Evolutionary conservation across 1,140 invertebrate genomes (phyloP), one percentile per base, ranked within the genome.

Genomic region (Philaenus spumarius): DNA sequence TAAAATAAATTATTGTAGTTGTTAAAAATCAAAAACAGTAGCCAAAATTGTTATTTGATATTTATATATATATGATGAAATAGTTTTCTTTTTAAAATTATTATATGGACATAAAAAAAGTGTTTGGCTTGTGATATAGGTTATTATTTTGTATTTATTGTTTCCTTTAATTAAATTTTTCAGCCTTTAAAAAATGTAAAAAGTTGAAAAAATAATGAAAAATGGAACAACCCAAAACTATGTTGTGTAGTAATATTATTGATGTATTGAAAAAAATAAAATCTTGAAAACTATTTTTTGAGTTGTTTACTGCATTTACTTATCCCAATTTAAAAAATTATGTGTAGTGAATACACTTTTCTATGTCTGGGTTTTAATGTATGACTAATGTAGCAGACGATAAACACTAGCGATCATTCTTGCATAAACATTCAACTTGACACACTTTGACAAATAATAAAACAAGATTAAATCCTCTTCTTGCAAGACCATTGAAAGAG

Each of bases 231-330:
- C 64, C 64, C 62, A 64, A 62, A 65, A 62, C 52, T 65, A 65
- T 65, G 64, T 65, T 65, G 64, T 65, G 64, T 65, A 65, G 64
- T 65, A 57, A 52, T 58, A 60, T 56, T 62, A 65, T 65, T 65
- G 64, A 65, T 65, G 64, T 65, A 65, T 65, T 65, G 64, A 52
- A 65, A 60, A 61, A 65, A 62, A 58, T 61, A 65, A 64, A 65
- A 34, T 58, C 43, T 40, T 46, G 48, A 57, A 58, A 58, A 58
- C 48, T 50, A 24, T 19, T 40, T 54, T 9, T 46, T 46, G 2
- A 20, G 43, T 46, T 46, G 5, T 20, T 46, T 30, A 30, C 26
- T n/a, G n/a, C n/a, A n/a, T n/a, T 30, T 30, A 30, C 9, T 30
- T 30, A 4, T 30, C 26, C 26, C n/a, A n/a, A n/a, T n/a, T n/a